Evolutionary conservation across 2,888 invertebrate species (phyloP).

Genomic region (Neoitamus cyanurus): DNA sequence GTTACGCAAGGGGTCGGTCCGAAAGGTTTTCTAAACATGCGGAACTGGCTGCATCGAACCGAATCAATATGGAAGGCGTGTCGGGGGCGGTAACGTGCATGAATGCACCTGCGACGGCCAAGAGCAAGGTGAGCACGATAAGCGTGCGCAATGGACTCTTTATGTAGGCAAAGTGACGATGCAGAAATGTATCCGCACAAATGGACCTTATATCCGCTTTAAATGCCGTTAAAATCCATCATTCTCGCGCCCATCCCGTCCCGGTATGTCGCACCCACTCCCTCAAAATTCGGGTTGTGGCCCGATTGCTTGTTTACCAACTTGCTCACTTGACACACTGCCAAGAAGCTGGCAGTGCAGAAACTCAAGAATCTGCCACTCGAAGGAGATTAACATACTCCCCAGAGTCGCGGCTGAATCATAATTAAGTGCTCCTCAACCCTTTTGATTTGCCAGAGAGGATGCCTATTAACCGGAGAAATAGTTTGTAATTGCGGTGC

Average conservation of each 20-base stretch:
- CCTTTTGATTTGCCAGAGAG: background rate
- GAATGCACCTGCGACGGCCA: background rate
- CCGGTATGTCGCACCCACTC: background rate
- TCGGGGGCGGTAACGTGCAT: background rate
- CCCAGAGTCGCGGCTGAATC: slow-evolving; percentile 15
- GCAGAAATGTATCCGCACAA: background rate
- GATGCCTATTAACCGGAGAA: slow-evolving; percentile 36
- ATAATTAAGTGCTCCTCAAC: slow-evolving; percentile 43
- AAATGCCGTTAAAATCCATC: background rate
- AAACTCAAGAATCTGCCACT: slow-evolving; percentile 14
- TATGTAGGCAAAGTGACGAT: background rate
- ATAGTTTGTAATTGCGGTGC: background rate
- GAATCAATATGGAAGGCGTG: background rate
- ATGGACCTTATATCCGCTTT: background rate
- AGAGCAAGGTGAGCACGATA: background rate
- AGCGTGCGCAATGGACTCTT: background rate
- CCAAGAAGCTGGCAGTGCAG: slow-evolving; percentile 29
- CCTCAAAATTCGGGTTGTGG: background rate
- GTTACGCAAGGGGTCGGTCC: slow-evolving; percentile 20
- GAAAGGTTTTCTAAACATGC: slow-evolving; percentile 19
- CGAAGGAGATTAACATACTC: background rate
- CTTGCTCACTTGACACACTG: slow-evolving; percentile 32
- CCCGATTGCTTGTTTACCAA: slow-evolving; percentile 13
- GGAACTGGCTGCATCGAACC: slow-evolving; percentile 7
- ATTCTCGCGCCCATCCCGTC: background rate